Evolutionary conservation across 2,797 vertebrate genomes (phyloP).

Genomic region (Rhabdomys pumilio): DNA sequence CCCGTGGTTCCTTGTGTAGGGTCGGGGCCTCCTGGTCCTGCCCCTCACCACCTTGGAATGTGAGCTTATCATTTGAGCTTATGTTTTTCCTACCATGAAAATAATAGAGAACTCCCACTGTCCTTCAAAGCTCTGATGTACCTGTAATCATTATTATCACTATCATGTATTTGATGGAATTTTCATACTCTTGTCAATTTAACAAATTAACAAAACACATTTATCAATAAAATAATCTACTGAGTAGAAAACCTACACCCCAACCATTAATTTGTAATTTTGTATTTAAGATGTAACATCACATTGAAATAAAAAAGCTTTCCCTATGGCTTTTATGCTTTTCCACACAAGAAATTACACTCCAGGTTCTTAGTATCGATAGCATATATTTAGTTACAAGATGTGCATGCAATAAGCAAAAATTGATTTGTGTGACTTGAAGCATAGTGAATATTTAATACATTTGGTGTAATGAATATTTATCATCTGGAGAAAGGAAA

Average conservation of each 20-base stretch:
- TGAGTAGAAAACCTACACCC: conserved; percentile 60
- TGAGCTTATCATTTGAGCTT: not conserved
- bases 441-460: conserved; percentile 64
- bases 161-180: not conserved
- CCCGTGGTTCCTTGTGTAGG: not conserved
- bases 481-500: conserved; percentile 32
- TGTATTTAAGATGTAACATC: conserved; percentile 24
- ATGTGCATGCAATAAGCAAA: conserved; percentile 54
- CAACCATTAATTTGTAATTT: conserved; percentile 56
- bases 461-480: conserved; percentile 10
- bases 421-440: conserved; percentile 48
- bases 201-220: conserved; percentile 44
- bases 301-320: not conserved
- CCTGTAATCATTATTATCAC: not conserved
- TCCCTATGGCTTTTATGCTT: conserved; percentile 5
- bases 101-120: not conserved
- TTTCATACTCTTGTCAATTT: conserved; percentile 21
- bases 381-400: conserved; percentile 63
- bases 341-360: conserved; percentile 36
- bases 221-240: conserved; percentile 9
- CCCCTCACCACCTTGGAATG: not conserved
- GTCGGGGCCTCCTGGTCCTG: too few species aligned
- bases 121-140: conserved; percentile 6
- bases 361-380: conserved; percentile 4
- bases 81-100: conserved; percentile 18